Evolutionary conservation across 2,113 vertebrate species (phyloP).

Genomic region (Oncorhynchus kisutch): DNA sequence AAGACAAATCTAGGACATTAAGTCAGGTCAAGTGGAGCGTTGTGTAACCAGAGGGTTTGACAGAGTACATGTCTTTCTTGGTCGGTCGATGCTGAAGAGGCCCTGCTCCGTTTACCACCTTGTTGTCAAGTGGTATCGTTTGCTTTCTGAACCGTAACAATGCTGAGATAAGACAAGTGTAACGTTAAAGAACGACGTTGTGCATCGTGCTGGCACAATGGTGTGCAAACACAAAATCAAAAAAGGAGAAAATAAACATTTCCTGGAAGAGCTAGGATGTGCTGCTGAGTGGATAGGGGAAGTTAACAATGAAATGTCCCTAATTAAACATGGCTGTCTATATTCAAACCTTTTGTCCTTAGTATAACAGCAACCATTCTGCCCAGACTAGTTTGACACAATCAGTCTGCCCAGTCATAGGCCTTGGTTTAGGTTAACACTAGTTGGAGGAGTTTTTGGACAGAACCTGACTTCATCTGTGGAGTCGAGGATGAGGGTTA

Average conservation of each 20-base stretch:
- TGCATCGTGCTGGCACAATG: not conserved
- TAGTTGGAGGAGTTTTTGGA: not conserved
- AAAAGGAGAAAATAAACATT: slow-evolving; percentile 27
- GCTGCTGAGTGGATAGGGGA: slow-evolving; percentile 2
- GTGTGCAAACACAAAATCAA: slow-evolving; percentile 32
- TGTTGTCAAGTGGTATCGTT: too few relatives aligned
- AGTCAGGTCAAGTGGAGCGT: too few relatives aligned
- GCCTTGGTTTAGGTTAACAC: not conserved
- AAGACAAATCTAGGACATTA: too few relatives aligned
- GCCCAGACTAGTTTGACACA: slow-evolving; percentile 11
- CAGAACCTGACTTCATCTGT: not conserved
- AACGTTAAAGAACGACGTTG: too few relatives aligned
- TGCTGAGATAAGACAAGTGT: too few relatives aligned
- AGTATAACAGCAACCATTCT: not conserved
- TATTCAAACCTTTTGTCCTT: slow-evolving; percentile 32
- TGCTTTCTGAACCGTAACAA: too few relatives aligned
- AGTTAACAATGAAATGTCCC: not conserved
- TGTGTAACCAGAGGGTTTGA: too few relatives aligned
- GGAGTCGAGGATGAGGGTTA: not conserved
- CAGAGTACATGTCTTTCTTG: not conserved
- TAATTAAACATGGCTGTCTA: slow-evolving; percentile 30
- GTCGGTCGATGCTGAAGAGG: not conserved
- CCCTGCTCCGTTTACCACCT: not conserved
- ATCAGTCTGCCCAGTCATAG: not conserved
- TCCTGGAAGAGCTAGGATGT: slow-evolving; percentile 37